A percentile compares a stretch with the other conserved stretches of the same genome.
These are phyloP conservation scores for Ectobius pallidus DNA, from an alignment of 2,888 invertebrate species.

Conservation along the genomic window DNA sequence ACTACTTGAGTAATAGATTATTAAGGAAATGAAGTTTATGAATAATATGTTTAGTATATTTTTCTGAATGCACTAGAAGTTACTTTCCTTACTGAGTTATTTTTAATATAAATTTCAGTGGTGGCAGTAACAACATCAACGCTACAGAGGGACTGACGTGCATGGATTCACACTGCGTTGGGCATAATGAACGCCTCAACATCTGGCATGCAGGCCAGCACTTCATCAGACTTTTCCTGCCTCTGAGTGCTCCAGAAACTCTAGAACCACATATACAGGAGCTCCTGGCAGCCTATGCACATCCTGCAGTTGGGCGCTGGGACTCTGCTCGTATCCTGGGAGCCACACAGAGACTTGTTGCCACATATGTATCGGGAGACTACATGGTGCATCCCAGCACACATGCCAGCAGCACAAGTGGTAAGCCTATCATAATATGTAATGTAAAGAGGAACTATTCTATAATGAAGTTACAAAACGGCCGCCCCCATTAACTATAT, in stretches of 20 bases:
- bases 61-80: too few relatives aligned
- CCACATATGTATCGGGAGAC: slow-evolving; percentile 39
- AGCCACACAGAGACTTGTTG: slow-evolving; percentile 38
- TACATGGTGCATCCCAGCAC: slow-evolving; percentile 31
- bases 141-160: slow-evolving; percentile 25
- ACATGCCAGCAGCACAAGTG: background rate
- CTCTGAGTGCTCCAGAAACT: slow-evolving; percentile 40
- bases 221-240: slow-evolving; percentile 42
- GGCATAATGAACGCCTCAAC: slow-evolving; percentile 42
- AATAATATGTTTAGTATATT: too few relatives aligned
- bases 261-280: slow-evolving; percentile 39
- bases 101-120: too few relatives aligned
- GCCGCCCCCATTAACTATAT: too few relatives aligned
- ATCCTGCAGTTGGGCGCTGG: slow-evolving; percentile 32
- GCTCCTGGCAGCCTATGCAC: slow-evolving; percentile 39
- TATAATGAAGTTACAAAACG: too few relatives aligned
- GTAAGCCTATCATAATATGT: too few relatives aligned
- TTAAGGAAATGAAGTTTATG: too few relatives aligned
- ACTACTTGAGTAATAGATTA: too few relatives aligned
- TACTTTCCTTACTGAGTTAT: too few relatives aligned
- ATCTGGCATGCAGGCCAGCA: slow-evolving; percentile 44
- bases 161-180: slow-evolving; percentile 26
- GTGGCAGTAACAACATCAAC: background rate
- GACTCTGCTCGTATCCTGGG: slow-evolving; percentile 36
- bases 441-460: too few relatives aligned